Percentiles rank a stretch among this genome's conserved stretches.
phyloP scores from a whole-genome alignment of 2,797 vertebrate genomes.

The Nothura maculosa region DNA sequence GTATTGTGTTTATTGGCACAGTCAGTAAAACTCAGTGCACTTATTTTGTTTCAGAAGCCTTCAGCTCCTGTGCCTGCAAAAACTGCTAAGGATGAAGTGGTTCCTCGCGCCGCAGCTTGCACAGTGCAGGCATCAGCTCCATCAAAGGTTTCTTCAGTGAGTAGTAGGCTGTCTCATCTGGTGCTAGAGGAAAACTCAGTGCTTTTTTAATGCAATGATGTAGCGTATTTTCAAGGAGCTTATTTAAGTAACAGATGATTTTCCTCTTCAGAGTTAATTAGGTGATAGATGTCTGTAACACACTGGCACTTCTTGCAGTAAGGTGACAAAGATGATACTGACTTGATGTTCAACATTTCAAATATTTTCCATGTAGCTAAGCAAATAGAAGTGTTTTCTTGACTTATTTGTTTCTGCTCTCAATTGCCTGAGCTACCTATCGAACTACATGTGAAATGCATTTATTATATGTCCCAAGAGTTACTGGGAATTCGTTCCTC shows the following conservation, averaged over 20 bases:
- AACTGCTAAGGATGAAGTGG: background rate
- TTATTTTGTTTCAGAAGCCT: conserved; percentile 25
- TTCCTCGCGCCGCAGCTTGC: conserved; percentile 54
- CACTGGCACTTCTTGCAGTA: background rate
- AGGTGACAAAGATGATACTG: background rate
- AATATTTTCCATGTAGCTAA: background rate
- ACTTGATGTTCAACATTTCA: background rate
- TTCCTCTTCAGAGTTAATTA: rapidly evolving
- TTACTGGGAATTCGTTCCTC: background rate
- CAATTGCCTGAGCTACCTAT: background rate
- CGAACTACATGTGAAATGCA: background rate
- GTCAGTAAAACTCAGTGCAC: background rate
- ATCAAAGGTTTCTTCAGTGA: conserved; percentile 53
- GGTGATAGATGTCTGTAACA: background rate
- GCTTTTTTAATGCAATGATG: rapidly evolving
- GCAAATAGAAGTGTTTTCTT: background rate
- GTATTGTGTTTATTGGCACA: background rate
- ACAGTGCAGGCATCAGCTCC: conserved; percentile 63
- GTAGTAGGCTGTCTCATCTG: background rate
- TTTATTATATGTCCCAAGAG: background rate
- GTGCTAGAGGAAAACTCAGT: background rate
- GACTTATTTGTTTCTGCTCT: background rate
- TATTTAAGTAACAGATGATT: background rate
- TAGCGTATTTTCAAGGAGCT: rapidly evolving
- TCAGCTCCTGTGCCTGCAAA: background rate